Evolutionary conservation across 1,140 invertebrate genomes (phyloP), one percentile per base, ranked within the genome.

Genomic region (Dendrolimus kikuchii): DNA sequence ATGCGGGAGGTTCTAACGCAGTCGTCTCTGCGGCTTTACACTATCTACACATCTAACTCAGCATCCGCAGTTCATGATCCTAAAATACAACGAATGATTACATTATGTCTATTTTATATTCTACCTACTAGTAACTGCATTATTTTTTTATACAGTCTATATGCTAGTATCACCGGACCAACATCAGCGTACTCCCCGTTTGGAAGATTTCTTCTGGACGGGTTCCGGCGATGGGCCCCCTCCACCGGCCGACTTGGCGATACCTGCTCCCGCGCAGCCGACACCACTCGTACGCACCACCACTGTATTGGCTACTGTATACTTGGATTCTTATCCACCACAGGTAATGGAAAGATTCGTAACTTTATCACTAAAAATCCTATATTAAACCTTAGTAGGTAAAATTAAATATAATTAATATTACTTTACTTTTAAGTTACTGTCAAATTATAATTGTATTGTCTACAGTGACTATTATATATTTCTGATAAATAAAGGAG

Each of bases 181-280:
- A 49, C 78, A 83, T 38, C 62, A 71, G 0, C 65, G 55, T 2
- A 86, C 90, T 86, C 69, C 92, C 90, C 61, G 90, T 87, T 85
- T 95, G 51, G 94, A 95, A 66, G 93, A 95, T 74, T 95, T 95
- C 75, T 93, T 95, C 70, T 95, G 94, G 94, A 95, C 93, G 0
- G 94, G 94, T 1, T 93, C 92, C 0, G 94, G 95, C 2, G 94
- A 95, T 68, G 93, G 93, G 0, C 88, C 84, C 0, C 88, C 84
- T 0, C 80, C 87, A 45, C 84, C 77, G 9, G 65, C 61, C 42
- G 82, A 74, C 51, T 64, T 64, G 46, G 68, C 64, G 47, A 57
- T 59, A 39, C 68, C 69, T 42, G 60, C 57, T 3, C 74, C 79
- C 5, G 54, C 66, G 0, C 53, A 57, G 61, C 84, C 65, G 53